Conservation (phyloP, 2,113 vertebrate species). For the Oophaga pumilio region DNA sequence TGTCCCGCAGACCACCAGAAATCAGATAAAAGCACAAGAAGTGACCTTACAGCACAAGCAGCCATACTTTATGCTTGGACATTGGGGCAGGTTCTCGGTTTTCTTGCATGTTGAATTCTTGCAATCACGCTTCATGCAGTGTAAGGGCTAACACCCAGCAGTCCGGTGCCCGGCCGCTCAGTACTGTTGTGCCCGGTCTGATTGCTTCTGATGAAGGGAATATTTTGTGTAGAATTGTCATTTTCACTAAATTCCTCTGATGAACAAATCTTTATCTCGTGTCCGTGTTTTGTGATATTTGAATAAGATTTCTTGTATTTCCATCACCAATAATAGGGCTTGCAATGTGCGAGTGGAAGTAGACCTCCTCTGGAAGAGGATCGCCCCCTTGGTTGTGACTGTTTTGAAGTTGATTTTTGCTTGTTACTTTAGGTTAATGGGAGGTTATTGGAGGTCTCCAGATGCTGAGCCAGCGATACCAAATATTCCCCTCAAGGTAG, state of each 20-base stretch:
- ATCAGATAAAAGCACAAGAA: background rate
- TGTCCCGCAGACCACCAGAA: background rate
- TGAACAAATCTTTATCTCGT: background rate
- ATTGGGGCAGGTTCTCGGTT: background rate
- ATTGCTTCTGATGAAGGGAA: background rate
- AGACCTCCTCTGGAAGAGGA: no score
- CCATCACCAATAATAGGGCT: no score
- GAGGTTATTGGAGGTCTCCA: no score
- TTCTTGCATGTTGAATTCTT: conserved; percentile 1
- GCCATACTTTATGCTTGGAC: background rate
- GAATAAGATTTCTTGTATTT: no score
- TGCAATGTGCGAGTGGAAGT: no score
- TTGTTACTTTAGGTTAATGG: no score
- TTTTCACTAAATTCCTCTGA: conserved; percentile 8
- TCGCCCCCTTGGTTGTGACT: no score
- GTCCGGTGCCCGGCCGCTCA: background rate
- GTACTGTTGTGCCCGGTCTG: background rate
- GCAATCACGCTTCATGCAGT: background rate
- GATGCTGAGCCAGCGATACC: no score
- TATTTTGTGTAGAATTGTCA: background rate
- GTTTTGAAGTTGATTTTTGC: no score
- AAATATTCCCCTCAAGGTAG: no score
- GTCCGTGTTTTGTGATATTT: background rate
- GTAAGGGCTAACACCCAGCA: background rate
- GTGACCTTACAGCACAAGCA: conserved; percentile 4